A percentile compares a stretch with the other conserved stretches of the same genome.
Evolutionary conservation across 1,140 invertebrate genomes (phyloP).

Genomic region (Tetramorium parvispinum): DNA sequence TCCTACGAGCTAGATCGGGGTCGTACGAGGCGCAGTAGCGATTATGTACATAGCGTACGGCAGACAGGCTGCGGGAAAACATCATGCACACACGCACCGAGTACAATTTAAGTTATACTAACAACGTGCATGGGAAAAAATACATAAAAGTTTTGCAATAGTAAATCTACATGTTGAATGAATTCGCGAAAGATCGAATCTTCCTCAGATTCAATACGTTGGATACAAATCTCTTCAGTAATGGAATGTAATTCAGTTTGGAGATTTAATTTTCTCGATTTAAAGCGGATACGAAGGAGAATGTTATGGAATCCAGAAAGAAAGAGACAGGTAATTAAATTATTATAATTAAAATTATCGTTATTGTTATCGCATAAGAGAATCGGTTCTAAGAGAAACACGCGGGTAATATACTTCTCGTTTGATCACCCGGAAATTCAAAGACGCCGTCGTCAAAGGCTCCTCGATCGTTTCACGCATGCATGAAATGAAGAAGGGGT

Average conservation of each 20-base stretch:
- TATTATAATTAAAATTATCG: constrained; percentile 5
- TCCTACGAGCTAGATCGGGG: constrained; percentile 67
- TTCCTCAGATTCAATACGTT: neutral
- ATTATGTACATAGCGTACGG: constrained; percentile 21
- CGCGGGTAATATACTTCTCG: neutral
- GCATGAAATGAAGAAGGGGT: constrained; percentile 24
- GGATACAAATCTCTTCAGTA: neutral
- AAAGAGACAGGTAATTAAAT: neutral
- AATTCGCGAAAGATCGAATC: constrained; percentile 29
- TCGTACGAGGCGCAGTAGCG: constrained; percentile 36
- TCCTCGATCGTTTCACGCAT: constrained; percentile 29
- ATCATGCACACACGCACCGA: constrained; percentile 13
- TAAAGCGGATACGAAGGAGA: neutral
- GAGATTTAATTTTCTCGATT: neutral
- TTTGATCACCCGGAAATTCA: constrained; percentile 27
- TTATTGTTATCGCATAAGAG: neutral
- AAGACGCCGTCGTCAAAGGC: neutral
- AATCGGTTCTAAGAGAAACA: neutral
- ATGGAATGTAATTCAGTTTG: neutral
- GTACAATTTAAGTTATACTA: constrained; percentile 43
- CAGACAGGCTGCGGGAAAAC: constrained; percentile 26
- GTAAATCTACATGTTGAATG: neutral
- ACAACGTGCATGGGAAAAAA: constrained; percentile 22
- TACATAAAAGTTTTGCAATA: constrained; percentile 33
- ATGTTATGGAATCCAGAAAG: neutral